Evolutionary conservation across 2,113 vertebrate genomes (phyloP).

Genomic region (Pycnonotus jocosus): DNA sequence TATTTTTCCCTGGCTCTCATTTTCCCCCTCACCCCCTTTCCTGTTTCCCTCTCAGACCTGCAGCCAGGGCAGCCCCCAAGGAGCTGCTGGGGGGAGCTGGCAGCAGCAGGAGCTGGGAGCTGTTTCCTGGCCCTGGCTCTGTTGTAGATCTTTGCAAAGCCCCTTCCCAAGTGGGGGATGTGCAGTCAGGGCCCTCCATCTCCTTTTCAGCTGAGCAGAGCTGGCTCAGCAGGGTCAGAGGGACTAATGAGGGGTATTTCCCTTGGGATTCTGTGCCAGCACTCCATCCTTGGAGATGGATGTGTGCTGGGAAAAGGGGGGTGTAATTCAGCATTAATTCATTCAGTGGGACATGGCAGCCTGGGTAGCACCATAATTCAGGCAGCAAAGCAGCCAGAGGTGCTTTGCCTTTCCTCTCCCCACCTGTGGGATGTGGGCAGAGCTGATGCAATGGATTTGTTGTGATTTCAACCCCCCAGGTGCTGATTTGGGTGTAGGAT

Average conservation of each 20-base stretch:
- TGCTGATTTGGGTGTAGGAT: background rate
- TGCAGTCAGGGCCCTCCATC: background rate
- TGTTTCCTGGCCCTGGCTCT: background rate
- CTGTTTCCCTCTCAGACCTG: background rate
- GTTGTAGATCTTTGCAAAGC: background rate
- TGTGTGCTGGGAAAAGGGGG: background rate
- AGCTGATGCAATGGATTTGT: background rate
- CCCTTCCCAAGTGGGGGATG: background rate
- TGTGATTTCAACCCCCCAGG: background rate
- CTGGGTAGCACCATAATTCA: background rate
- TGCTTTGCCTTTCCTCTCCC: background rate
- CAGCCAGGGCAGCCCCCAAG: background rate
- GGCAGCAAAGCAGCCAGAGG: background rate
- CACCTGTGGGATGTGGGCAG: background rate
- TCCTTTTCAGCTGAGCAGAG: background rate
- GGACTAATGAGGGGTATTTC: background rate
- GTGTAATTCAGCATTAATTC: background rate
- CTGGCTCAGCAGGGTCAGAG: background rate
- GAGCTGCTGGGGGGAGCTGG: background rate
- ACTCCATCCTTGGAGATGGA: background rate
- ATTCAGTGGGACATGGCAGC: background rate
- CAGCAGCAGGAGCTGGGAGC: background rate
- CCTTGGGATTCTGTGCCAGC: background rate
- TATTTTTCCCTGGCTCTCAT: background rate
- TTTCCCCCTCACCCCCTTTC: background rate